phyloP scores from a whole-genome alignment of 2,797 vertebrate genomes.

The Pseudocheirus occidentalis region DNA sequence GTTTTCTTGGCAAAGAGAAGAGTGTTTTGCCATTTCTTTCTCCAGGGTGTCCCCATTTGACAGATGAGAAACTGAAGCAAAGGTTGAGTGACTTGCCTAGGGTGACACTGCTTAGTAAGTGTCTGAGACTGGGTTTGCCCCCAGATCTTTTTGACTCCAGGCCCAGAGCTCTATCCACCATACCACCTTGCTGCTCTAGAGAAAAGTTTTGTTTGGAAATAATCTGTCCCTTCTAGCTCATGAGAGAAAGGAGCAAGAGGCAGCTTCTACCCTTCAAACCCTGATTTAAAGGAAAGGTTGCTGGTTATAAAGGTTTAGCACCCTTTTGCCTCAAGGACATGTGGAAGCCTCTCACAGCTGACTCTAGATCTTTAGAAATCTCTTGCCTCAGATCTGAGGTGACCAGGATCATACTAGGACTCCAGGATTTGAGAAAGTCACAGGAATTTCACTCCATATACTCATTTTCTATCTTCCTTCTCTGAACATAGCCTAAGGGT shows the following conservation, averaged over 20 bases:
- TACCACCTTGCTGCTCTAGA: background rate
- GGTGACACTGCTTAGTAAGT: background rate
- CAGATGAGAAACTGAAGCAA: background rate
- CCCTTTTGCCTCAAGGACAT: background rate
- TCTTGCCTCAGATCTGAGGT: background rate
- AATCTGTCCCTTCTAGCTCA: background rate
- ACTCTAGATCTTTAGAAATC: background rate
- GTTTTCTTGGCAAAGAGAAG: background rate
- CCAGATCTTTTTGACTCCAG: background rate
- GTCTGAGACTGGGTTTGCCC: background rate
- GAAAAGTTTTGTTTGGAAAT: background rate
- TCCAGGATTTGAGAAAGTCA: background rate
- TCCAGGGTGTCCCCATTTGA: background rate
- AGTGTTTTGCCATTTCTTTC: background rate
- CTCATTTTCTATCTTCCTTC: background rate
- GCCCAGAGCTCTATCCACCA: background rate
- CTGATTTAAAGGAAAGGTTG: background rate
- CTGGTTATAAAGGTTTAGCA: background rate
- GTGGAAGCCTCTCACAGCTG: background rate
- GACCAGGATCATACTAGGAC: background rate
- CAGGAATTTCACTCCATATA: background rate
- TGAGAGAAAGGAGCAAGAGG: background rate
- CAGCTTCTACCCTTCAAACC: background rate
- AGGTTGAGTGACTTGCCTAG: background rate
- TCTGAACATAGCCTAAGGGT: background rate